These are phyloP conservation scores for Octomys mimax DNA, from an alignment of 2,797 vertebrate genomes.

Conservation along the genomic window DNA sequence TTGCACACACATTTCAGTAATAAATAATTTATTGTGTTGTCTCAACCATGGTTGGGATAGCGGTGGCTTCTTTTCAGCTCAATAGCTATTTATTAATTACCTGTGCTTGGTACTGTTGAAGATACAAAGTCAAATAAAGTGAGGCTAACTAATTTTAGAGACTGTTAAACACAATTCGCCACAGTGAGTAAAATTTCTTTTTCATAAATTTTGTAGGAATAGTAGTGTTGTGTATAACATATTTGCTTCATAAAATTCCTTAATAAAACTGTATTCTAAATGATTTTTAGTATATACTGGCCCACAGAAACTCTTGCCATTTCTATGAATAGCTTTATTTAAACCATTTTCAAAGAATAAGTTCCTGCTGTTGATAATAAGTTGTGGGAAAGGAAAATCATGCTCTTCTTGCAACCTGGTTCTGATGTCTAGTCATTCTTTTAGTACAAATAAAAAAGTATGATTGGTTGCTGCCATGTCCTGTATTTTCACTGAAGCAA, in stretches of 20 bases:
- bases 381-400: neutral
- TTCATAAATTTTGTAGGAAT: neutral
- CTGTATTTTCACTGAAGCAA: neutral
- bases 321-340: neutral
- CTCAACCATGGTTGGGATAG: neutral
- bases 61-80: neutral
- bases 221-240: neutral
- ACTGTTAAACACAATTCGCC: neutral
- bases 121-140: slow-evolving; percentile 1
- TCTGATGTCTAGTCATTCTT: neutral
- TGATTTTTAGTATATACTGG: neutral
- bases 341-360: neutral
- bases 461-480: neutral
- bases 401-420: slow-evolving; percentile 14
- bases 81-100: neutral
- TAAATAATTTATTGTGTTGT: slow-evolving; percentile 58
- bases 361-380: neutral
- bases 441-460: neutral
- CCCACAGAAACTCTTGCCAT: neutral
- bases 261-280: neutral
- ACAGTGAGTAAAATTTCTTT: neutral
- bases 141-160: neutral
- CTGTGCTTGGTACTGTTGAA: neutral
- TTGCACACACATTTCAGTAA: neutral
- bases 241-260: neutral